Conservation (phyloP, 2,888 invertebrate species). For the Limnephilus auricula region DNA sequence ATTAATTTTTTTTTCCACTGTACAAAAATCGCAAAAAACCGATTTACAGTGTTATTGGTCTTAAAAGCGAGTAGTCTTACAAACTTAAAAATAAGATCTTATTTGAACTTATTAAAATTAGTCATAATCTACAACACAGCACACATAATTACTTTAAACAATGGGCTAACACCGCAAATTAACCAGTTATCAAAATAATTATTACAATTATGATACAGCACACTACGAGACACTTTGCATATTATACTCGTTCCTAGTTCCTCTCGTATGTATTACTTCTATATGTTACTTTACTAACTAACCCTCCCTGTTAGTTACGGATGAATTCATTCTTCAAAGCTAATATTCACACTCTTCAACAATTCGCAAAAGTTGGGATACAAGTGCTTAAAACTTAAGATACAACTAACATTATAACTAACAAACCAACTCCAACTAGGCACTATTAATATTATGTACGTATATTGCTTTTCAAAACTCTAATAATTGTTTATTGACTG, state of each 20-base stretch:
- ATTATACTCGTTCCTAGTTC: background rate
- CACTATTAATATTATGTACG: too few relatives aligned
- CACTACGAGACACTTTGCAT: background rate
- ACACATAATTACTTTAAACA: background rate
- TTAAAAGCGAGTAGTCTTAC: too few relatives aligned
- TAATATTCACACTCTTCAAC: background rate
- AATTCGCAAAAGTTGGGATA: background rate
- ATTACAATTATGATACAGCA: background rate
- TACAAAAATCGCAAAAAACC: background rate
- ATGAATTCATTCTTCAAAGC: background rate
- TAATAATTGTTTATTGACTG: too few relatives aligned
- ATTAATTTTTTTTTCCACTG: too few relatives aligned
- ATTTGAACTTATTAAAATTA: too few relatives aligned
- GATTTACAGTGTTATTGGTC: too few relatives aligned
- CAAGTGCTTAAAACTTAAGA: background rate
- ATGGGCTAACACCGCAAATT: background rate
- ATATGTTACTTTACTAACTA: background rate
- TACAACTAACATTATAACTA: background rate
- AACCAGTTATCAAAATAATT: too few relatives aligned
- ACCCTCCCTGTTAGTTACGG: background rate
- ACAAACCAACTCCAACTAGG: background rate
- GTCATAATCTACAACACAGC: too few relatives aligned
- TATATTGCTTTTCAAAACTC: background rate
- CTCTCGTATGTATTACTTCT: too few relatives aligned
- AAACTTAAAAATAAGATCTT: too few relatives aligned